Evolutionary conservation across 1,140 invertebrate species (phyloP).

Genomic region (Drosophila punjabiensis): DNA sequence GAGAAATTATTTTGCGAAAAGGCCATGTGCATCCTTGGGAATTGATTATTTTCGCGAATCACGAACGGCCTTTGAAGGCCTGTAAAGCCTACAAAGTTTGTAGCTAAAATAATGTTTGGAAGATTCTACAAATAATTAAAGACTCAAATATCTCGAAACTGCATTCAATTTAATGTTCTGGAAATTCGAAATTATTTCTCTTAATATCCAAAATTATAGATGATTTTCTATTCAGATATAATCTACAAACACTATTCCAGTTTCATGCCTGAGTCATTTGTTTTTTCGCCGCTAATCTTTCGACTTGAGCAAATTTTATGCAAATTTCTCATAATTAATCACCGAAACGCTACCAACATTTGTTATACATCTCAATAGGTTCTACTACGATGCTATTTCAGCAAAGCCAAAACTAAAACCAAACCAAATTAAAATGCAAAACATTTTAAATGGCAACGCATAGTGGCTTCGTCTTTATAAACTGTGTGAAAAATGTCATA

Average conservation of each 20-base stretch:
- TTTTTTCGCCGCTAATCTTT: conserved; percentile 16
- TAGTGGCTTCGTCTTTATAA: conserved; percentile 44
- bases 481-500: conserved; percentile 75
- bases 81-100: background rate
- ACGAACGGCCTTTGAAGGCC: conserved; percentile 2
- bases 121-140: background rate
- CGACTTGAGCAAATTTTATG: conserved; percentile 38
- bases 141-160: background rate
- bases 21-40: conserved; percentile 37
- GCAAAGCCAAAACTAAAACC: conserved; percentile 18
- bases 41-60: conserved; percentile 2
- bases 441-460: conserved; percentile 54
- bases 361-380: conserved; percentile 33
- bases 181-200: background rate
- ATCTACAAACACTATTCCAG: conserved; percentile 4
- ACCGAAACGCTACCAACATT: conserved; percentile 24
- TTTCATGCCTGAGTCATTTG: conserved; percentile 42
- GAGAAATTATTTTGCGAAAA: conserved; percentile 24
- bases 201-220: background rate
- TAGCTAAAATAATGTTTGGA: background rate
- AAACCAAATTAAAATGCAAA: conserved; percentile 67
- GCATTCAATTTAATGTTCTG: background rate
- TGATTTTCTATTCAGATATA: conserved; percentile 1
- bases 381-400: background rate
- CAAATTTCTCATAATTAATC: conserved; percentile 43